Evolutionary conservation across 1,140 invertebrate genomes (phyloP).

Genomic region (Achroia grisella): DNA sequence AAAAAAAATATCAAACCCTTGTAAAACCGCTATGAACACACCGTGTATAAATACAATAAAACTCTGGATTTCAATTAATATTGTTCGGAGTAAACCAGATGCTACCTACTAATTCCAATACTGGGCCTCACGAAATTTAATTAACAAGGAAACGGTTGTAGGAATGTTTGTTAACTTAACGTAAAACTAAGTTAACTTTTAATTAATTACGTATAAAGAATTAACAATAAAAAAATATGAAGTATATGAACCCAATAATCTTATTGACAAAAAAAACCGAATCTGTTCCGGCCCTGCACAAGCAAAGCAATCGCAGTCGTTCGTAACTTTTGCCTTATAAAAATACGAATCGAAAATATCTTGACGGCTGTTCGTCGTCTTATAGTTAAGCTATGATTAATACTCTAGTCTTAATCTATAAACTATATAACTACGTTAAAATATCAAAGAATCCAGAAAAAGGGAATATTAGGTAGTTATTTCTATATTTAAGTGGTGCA

Average conservation of each 20-base stretch:
- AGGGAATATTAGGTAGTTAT: constrained; percentile 68
- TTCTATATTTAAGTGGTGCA: constrained; percentile 70
- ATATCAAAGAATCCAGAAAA: constrained; percentile 73
- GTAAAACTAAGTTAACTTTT: not conserved
- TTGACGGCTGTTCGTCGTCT: constrained; percentile 63
- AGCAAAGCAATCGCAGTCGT: constrained; percentile 67
- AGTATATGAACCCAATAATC: not conserved
- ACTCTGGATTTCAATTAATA: not conserved
- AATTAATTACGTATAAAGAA: not conserved
- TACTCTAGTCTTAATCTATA: constrained; percentile 57
- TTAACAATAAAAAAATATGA: not conserved
- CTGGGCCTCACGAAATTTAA: constrained; percentile 16
- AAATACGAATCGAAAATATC: constrained; percentile 73
- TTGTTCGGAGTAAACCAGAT: constrained; percentile 10
- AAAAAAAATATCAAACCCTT: not conserved
- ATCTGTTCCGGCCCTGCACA: constrained; percentile 60
- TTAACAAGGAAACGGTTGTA: constrained; percentile 14
- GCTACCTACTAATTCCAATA: constrained; percentile 7
- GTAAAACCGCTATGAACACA: too few relatives aligned
- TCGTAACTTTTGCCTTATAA: constrained; percentile 72
- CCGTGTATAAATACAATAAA: too few relatives aligned
- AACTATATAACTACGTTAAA: constrained; percentile 66
- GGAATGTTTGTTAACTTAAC: constrained; percentile 3
- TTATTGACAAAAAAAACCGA: constrained; percentile 8
- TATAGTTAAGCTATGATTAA: constrained; percentile 64